Evolutionary conservation across 2,888 invertebrate genomes (phyloP).

Genomic region (Tortricodes alternella): DNA sequence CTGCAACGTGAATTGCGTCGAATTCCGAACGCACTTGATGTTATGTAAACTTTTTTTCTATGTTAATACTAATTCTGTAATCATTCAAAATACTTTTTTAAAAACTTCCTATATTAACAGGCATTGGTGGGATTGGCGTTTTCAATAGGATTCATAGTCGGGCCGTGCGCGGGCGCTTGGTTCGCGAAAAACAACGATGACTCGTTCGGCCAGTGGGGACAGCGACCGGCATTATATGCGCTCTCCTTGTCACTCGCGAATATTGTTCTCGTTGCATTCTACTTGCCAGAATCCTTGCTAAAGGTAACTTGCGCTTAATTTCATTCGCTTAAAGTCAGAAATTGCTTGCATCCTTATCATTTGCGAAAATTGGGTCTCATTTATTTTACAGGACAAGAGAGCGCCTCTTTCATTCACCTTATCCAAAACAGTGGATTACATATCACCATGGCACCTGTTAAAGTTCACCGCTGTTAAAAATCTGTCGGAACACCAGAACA

Average conservation of each 20-base stretch:
- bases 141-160: conserved; percentile 98
- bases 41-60: too few relatives aligned
- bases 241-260: conserved; percentile 89
- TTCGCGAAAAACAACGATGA: conserved; percentile 87
- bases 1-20: too few relatives aligned
- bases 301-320: conserved; percentile 65
- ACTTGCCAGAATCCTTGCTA: conserved; percentile 93
- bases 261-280: conserved; percentile 87
- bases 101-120: conserved; percentile 79
- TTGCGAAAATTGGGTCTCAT: too few relatives aligned
- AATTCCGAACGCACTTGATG: too few relatives aligned
- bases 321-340: not conserved
- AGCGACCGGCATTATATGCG: conserved; percentile 91
- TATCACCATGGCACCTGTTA: conserved; percentile 72
- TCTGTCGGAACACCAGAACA: conserved; percentile 83
- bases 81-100: too few relatives aligned
- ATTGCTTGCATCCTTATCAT: too few relatives aligned
- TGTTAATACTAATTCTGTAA: too few relatives aligned
- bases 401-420: conserved; percentile 86
- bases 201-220: conserved; percentile 87
- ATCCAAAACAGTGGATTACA: conserved; percentile 82
- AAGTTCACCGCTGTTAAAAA: conserved; percentile 87
- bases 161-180: conserved; percentile 96
- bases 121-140: conserved; percentile 99
- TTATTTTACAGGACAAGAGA: conserved; percentile 85